Conservation (phyloP, 2,113 vertebrate genomes). For the Vulpes ferrilata region DNA sequence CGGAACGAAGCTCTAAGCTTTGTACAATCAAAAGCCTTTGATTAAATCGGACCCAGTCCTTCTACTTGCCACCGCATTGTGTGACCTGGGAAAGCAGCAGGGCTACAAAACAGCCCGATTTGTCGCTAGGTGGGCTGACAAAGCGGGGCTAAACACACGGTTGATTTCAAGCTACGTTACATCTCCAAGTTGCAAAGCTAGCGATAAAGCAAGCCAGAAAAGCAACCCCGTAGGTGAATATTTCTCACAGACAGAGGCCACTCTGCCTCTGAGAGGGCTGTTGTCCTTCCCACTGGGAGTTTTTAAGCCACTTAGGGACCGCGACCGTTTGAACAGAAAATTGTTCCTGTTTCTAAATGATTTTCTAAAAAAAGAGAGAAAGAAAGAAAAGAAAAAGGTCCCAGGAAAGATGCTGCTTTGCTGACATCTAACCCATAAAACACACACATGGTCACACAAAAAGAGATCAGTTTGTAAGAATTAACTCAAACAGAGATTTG, state of each 20-base stretch:
- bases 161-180: constrained; percentile 82
- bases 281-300: constrained; percentile 88
- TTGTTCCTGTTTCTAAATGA: constrained; percentile 79
- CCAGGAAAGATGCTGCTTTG: constrained; percentile 86
- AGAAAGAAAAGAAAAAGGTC: constrained; percentile 65
- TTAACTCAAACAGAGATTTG: constrained; percentile 42
- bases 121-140: constrained; percentile 77
- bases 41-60: constrained; percentile 81
- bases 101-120: constrained; percentile 71
- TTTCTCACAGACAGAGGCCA: constrained; percentile 84
- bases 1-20: constrained; percentile 70
- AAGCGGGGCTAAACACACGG: constrained; percentile 76
- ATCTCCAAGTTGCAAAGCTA: constrained; percentile 84
- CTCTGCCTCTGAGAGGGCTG: constrained; percentile 85
- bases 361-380: constrained; percentile 80
- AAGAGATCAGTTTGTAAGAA: constrained; percentile 52
- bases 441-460: constrained; percentile 30
- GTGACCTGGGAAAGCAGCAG: constrained; percentile 72
- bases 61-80: constrained; percentile 73
- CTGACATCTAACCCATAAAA: constrained; percentile 84
- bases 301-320: constrained; percentile 87
- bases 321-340: constrained; percentile 88
- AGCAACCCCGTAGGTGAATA: constrained; percentile 77
- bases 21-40: constrained; percentile 81
- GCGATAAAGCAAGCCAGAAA: constrained; percentile 84